Evolutionary conservation across 1,140 invertebrate genomes (phyloP), one percentile per base, ranked within the genome.

Genomic region (Caenorhabditis latens): DNA sequence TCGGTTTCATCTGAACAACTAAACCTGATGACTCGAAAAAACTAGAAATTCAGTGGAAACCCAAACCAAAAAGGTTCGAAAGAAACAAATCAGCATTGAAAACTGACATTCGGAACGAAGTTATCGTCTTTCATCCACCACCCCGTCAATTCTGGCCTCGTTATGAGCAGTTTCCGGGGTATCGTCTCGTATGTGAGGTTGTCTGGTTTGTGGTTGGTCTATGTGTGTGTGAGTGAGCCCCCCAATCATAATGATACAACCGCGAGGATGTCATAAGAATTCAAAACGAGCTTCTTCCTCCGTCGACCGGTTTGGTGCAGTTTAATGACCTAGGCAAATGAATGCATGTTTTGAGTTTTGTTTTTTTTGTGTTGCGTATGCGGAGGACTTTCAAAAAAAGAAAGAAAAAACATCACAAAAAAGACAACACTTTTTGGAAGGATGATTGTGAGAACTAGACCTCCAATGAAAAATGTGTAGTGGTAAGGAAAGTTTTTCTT

Each of bases 241-340:
- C 71, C 71, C 46, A 79, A 79, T 79, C 43, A 79, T 79, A 79
- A 79, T 79, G 71, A 79, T 79, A 79, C 71, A 79, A 79, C 71
- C 46, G 46, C 71, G 71, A 79, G 65, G 65, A 71, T 50, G 71
- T 79, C 71, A 79, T 79, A 79, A 79, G 71, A 79, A 79, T 79
- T 79, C 71, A 79, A 48, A 79, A 79, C 71, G 43, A 79, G 43
- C 43, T 79, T 53, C 46, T 50, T 79, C 71, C 71, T 50, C 46
- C 24, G 43, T 13, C 40, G 46, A 21, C 43, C 40, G 13, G 42
- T 40, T 24, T 79, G 71, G 46, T 48, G 46, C 46, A 79, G 71
- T 79, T 79, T 79, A 48, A 79, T 79, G 71, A 50, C 71, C 46
- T 79, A 50, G 43, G 46, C 46, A 79, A 79, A 50, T 79, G 43